Evolutionary conservation across 2,888 invertebrate genomes (phyloP), one percentile per base, ranked within the genome.

Genomic region (Periphyllus acericola): DNA sequence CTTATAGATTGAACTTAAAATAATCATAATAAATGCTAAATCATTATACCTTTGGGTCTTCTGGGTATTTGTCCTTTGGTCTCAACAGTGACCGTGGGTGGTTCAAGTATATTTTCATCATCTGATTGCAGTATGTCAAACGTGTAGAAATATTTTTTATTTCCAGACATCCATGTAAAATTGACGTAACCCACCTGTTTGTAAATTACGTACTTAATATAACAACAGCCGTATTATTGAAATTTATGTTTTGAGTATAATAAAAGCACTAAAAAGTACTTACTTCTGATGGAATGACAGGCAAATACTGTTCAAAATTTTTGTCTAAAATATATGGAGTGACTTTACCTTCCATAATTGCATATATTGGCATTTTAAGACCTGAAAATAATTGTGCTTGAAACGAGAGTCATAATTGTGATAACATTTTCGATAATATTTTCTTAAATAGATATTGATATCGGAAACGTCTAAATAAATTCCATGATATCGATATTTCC

Each of bases 261-360:
- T 60, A n/a, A n/a, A 40, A 40, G 9, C 8, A 40, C 9, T 66
- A n/a, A n/a, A 66, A 19, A 66, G 6, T 68, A 82, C 91, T 91
- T 89, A 98, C 96, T 93, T 98, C 97, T 9, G 97, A 96, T 3
- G 98, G 98, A 91, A 98, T 97, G 89, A 96, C 95, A 76, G 97
- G 97, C 90, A 98, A 93, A 91, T 96, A 96, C 91, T 95, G 95
- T 90, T 97, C 97, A 91, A 98, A 96, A 91, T 96, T 96, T 1
- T 97, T 97, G 91, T 98, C 97, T 90, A 96, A 92, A 87, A 98
- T 95, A 92, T 97, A 97, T 14, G 96, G 95, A 34, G 95, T 93
- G 79, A 98, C 97, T 91, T 94, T 94, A 29, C 98, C 98, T 91
- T 97, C 96, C 89, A 95, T 93, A 90, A 98, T 98, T 74, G 96